Evolutionary conservation across 2,888 invertebrate genomes (phyloP).

Genomic region (Mythimna albipuncta): DNA sequence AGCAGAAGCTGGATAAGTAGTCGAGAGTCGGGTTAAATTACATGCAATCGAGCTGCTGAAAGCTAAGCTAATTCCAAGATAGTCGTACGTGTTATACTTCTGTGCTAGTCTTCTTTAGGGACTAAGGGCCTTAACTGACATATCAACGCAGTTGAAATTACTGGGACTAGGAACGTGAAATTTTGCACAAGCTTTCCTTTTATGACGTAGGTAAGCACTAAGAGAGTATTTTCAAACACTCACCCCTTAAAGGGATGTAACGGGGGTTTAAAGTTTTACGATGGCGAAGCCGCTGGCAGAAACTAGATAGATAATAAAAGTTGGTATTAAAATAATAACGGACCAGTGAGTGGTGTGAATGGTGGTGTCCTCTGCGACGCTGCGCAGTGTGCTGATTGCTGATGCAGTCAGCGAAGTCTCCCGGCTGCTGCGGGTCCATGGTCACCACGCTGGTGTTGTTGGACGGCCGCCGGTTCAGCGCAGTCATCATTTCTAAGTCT

Average conservation of each 20-base stretch:
- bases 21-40: too few relatives aligned
- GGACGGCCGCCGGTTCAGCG: conserved; percentile 82
- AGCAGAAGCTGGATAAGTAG: neutral
- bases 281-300: too few relatives aligned
- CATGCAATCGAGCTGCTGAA: neutral
- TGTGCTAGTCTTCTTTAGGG: neutral
- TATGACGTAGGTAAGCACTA: too few relatives aligned
- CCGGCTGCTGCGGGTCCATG: conserved; percentile 82
- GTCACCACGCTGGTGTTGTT: conserved; percentile 87
- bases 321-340: conserved; percentile 37
- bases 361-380: conserved; percentile 82
- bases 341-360: conserved; percentile 84
- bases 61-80: neutral
- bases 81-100: neutral
- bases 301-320: too few relatives aligned
- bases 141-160: too few relatives aligned
- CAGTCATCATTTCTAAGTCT: conserved; percentile 88
- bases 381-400: conserved; percentile 91
- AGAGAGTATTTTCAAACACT: too few relatives aligned
- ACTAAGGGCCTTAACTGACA: neutral
- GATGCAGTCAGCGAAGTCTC: conserved; percentile 91
- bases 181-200: too few relatives aligned
- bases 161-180: too few relatives aligned
- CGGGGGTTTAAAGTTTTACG: too few relatives aligned
- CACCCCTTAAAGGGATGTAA: too few relatives aligned